Percentiles rank a stretch among this genome's conserved stretches.
These are phyloP conservation scores for Temnothorax nylanderi DNA, from an alignment of 1,140 invertebrate species.

Conservation along the genomic window DNA sequence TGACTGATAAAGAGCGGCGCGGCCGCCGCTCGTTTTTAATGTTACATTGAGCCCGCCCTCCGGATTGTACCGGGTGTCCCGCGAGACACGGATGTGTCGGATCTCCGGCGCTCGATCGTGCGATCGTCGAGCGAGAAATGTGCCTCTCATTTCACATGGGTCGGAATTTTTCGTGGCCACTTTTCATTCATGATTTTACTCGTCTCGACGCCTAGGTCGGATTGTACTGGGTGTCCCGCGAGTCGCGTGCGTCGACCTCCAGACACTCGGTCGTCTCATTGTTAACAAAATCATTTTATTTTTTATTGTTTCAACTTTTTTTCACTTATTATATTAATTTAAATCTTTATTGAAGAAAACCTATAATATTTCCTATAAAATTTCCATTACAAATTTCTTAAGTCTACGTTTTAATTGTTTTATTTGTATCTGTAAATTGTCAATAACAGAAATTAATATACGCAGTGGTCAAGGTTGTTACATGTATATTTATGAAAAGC, in stretches of 20 bases:
- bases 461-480: not conserved
- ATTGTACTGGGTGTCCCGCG: not conserved
- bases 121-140: not conserved
- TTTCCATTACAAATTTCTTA: not conserved
- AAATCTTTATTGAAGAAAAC: not conserved
- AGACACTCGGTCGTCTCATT: not conserved
- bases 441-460: not conserved
- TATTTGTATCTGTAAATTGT: not conserved
- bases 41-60: constrained; percentile 66
- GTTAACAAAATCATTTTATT: no score
- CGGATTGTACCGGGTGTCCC: constrained; percentile 60
- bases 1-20: constrained; percentile 83
- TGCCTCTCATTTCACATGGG: not conserved
- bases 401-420: no score
- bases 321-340: not conserved
- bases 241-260: not conserved
- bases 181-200: constrained; percentile 16
- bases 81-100: not conserved
- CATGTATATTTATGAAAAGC: not conserved
- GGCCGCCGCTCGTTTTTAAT: constrained; percentile 70
- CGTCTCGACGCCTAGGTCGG: not conserved
- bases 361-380: not conserved
- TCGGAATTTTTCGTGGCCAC: not conserved
- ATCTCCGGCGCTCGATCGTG: not conserved
- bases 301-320: not conserved